phyloP scores from a whole-genome alignment of 2,113 vertebrate genomes.

The Poeciliopsis turrubarensis region DNA sequence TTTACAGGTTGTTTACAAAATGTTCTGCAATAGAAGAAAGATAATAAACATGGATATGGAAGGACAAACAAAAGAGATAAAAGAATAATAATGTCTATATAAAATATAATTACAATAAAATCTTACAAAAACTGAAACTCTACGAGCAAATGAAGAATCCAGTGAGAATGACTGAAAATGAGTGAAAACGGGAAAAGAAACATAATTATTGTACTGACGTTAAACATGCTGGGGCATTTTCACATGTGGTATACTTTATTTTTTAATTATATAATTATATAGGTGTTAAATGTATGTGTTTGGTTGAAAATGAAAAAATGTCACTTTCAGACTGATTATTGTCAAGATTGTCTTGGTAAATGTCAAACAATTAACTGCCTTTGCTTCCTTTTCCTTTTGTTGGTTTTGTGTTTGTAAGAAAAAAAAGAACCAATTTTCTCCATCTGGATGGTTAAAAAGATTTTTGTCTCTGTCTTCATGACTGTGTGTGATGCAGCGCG shows the following conservation, averaged over 20 bases:
- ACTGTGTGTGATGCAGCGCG: neutral
- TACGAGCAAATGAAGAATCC: too few species aligned
- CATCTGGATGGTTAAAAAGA: too few species aligned
- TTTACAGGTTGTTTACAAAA: neutral
- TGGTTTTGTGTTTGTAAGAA: neutral
- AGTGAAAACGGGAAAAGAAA: neutral
- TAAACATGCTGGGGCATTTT: neutral
- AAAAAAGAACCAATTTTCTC: neutral
- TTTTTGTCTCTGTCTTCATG: neutral
- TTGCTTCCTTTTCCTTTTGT: neutral
- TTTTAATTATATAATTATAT: neutral
- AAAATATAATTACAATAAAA: too few species aligned
- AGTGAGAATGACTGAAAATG: neutral
- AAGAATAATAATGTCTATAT: too few species aligned
- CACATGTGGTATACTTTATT: neutral
- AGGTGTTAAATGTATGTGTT: neutral
- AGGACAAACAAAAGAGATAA: too few species aligned
- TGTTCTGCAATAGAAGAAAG: too few species aligned
- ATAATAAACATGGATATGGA: too few species aligned
- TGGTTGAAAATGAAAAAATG: neutral
- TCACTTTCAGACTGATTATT: too few species aligned
- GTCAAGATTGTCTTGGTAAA: too few species aligned
- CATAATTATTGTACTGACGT: neutral
- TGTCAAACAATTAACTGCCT: too few species aligned
- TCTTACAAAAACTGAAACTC: too few species aligned